These are phyloP conservation scores for Escarpia spicata DNA, from an alignment of 2,888 invertebrate genomes.

Conservation along the genomic window DNA sequence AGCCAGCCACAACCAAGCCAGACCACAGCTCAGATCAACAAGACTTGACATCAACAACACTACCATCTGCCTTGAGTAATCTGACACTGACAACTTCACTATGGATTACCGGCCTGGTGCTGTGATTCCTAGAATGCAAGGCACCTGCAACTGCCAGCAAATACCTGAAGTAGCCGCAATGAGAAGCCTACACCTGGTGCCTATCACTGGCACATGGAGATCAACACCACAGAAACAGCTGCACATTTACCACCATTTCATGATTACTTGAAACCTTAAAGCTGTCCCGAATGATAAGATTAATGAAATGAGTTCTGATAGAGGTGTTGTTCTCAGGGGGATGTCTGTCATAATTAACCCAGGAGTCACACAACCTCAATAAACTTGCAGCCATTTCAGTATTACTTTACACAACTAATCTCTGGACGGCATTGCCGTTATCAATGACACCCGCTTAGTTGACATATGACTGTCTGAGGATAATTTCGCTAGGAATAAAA, in stretches of 20 bases:
- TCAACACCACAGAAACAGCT: background rate
- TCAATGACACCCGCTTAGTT: background rate
- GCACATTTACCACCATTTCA: background rate
- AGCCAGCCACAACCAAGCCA: background rate
- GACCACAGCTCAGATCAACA: background rate
- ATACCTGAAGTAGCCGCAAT: background rate
- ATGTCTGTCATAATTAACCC: no score
- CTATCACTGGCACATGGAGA: background rate
- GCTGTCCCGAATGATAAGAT: background rate
- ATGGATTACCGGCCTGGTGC: background rate
- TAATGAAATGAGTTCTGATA: background rate
- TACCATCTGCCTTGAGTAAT: background rate
- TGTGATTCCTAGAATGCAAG: background rate
- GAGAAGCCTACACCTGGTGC: background rate
- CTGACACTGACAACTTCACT: slow-evolving; percentile 7
- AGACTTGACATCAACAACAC: background rate
- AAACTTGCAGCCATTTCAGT: background rate
- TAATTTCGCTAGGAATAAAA: background rate
- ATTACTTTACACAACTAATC: background rate
- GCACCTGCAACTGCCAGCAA: background rate
- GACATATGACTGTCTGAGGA: background rate
- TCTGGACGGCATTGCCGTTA: background rate
- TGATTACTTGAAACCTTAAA: background rate
- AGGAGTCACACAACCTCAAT: background rate
- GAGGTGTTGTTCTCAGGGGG: background rate